Evolutionary conservation across 2,113 vertebrate genomes (phyloP).

Genomic region (Rhea pennata): DNA sequence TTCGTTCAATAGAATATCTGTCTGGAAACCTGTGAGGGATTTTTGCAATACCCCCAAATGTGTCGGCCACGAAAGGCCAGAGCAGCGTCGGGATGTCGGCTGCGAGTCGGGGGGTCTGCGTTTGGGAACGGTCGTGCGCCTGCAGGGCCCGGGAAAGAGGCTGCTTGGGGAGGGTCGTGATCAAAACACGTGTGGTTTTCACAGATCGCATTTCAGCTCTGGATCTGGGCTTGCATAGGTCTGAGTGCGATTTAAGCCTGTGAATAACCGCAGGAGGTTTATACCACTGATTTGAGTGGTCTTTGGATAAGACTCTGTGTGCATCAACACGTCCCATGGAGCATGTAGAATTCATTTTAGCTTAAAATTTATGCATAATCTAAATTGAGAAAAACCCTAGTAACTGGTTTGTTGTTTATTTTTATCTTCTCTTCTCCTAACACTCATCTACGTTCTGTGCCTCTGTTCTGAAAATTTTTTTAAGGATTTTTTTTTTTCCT

Average conservation of each 20-base stretch:
- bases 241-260: neutral
- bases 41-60: neutral
- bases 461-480: neutral
- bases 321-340: neutral
- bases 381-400: neutral
- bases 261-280: constrained; percentile 44
- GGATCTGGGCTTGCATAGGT: neutral
- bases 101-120: neutral
- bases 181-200: neutral
- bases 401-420: constrained; percentile 15
- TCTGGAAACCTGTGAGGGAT: neutral
- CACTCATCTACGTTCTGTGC: neutral
- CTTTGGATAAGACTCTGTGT: constrained; percentile 26
- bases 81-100: neutral
- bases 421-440: constrained; percentile 23
- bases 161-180: neutral
- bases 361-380: constrained; percentile 54
- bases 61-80: neutral
- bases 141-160: neutral
- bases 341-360: constrained; percentile 61
- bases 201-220: neutral
- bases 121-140: accelerated
- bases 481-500: neutral
- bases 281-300: constrained; percentile 19
- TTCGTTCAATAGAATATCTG: neutral